Conservation (phyloP, 2,888 invertebrate species). For the Pimpla rufipes region DNA sequence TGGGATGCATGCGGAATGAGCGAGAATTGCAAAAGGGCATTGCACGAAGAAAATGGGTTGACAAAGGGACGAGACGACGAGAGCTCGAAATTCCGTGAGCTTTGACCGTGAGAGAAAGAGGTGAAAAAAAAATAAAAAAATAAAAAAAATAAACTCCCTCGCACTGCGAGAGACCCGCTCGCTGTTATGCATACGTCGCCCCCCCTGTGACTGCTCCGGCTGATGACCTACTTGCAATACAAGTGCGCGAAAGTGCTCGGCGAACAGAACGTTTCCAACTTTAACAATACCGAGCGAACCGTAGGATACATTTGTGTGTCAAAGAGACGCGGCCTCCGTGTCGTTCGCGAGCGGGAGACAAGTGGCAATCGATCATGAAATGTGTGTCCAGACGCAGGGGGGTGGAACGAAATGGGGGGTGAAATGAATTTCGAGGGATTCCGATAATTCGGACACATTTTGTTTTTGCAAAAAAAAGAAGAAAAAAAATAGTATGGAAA, state of each 20-base stretch:
- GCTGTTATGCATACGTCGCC: conserved; percentile 57
- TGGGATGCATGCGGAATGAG: conserved; percentile 66
- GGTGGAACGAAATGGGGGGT: not conserved
- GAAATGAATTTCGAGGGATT: not conserved
- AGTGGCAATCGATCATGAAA: not conserved
- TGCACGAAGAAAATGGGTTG: conserved; percentile 52
- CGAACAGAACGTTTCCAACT: conserved; percentile 24
- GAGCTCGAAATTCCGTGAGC: conserved; percentile 62
- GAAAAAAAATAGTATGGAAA: too few relatives aligned
- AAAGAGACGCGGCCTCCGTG: not conserved
- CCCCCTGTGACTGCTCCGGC: conserved; percentile 40
- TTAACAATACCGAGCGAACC: conserved; percentile 32
- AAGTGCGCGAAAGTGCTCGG: conserved; percentile 13
- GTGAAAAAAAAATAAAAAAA: conserved; percentile 24
- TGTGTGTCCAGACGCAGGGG: not conserved
- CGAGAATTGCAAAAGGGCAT: conserved; percentile 55
- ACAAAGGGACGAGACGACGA: conserved; percentile 33
- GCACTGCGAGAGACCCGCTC: not conserved
- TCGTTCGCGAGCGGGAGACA: not conserved
- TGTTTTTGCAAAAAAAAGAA: too few relatives aligned
- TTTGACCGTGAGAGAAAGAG: conserved; percentile 45
- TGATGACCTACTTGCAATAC: conserved; percentile 60
- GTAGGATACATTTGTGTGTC: conserved; percentile 22
- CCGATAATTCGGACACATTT: too few relatives aligned
- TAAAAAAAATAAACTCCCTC: conserved; percentile 6